Evolutionary conservation across 92 coral and sea anemone genomes (phyloP).

Genomic region (Paramuricea clavata): DNA sequence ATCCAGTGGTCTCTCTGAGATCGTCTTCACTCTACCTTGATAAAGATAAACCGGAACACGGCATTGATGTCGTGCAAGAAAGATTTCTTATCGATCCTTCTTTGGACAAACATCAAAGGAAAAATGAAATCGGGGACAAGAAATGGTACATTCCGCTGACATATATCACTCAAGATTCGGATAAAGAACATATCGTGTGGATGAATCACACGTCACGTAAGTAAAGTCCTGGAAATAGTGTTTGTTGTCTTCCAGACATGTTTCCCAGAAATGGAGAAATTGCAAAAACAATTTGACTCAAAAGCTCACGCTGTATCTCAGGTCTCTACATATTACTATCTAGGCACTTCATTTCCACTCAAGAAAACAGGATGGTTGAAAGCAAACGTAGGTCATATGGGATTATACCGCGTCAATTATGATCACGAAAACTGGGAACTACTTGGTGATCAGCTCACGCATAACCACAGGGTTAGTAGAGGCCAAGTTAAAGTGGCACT

Average conservation of each 20-base stretch:
- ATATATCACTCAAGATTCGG: conserved; percentile 79
- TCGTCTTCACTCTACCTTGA: conserved; percentile 40
- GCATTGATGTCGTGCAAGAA: conserved; percentile 74
- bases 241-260: no score
- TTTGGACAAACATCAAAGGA: conserved; percentile 28
- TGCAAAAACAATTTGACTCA: background rate
- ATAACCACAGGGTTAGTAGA: conserved; percentile 79
- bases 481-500: background rate
- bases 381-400: conserved; percentile 92
- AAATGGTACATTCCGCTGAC: conserved; percentile 93
- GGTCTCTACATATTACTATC: no score
- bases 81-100: conserved; percentile 85
- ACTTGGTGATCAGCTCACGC: conserved; percentile 78
- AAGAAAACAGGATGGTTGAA: conserved; percentile 83
- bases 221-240: background rate
- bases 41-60: conserved; percentile 52
- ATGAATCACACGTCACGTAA: conserved; percentile 83
- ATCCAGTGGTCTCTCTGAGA: conserved; percentile 84
- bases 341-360: conserved; percentile 62
- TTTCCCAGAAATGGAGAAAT: background rate
- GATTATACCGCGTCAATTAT: conserved; percentile 96
- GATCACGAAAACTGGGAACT: conserved; percentile 83
- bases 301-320: no score
- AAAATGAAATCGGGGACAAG: conserved; percentile 29
- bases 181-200: conserved; percentile 74